A percentile compares a stretch with the other conserved stretches of the same genome.
Conservation (phyloP, 2,797 vertebrate species). For the Parotocinclus haroldoi region DNA sequence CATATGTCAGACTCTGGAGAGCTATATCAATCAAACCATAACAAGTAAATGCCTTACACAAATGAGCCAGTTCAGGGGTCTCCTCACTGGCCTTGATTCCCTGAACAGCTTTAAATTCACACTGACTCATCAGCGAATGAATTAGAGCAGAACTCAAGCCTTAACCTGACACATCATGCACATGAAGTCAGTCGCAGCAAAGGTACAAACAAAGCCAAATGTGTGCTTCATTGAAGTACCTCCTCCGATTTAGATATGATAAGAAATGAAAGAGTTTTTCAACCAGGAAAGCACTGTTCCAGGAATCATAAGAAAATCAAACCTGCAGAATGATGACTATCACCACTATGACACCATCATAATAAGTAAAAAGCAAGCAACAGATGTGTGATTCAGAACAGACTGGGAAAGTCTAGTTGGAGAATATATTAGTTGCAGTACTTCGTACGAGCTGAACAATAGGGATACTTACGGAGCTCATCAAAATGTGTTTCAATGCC, state of each 20-base stretch:
- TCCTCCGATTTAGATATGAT: neutral
- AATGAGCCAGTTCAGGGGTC: slow-evolving; percentile 35
- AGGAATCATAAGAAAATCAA: neutral
- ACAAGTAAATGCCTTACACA: slow-evolving; percentile 29
- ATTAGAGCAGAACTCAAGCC: slow-evolving; percentile 18
- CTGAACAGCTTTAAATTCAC: slow-evolving; percentile 28
- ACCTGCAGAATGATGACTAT: neutral
- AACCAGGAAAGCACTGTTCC: neutral
- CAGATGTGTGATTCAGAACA: neutral
- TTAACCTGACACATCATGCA: slow-evolving; percentile 9
- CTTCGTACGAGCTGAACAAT: neutral
- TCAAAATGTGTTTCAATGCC: slow-evolving; percentile 97
- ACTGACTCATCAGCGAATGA: slow-evolving; percentile 8
- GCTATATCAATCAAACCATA: slow-evolving; percentile 35
- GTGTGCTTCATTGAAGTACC: slow-evolving; percentile 1
- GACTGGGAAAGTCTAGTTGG: neutral
- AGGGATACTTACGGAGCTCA: slow-evolving; percentile 86
- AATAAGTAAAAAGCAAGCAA: neutral
- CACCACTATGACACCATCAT: neutral
- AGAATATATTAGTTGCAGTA: neutral
- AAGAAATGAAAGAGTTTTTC: slow-evolving; percentile 14
- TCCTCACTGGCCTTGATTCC: slow-evolving; percentile 4
- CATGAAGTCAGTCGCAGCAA: slow-evolving; percentile 14
- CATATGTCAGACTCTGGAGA: slow-evolving; percentile 36
- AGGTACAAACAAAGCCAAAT: neutral